These are phyloP conservation scores for Grammomys surdaster DNA, from an alignment of 2,113 vertebrate genomes.

Conservation along the genomic window DNA sequence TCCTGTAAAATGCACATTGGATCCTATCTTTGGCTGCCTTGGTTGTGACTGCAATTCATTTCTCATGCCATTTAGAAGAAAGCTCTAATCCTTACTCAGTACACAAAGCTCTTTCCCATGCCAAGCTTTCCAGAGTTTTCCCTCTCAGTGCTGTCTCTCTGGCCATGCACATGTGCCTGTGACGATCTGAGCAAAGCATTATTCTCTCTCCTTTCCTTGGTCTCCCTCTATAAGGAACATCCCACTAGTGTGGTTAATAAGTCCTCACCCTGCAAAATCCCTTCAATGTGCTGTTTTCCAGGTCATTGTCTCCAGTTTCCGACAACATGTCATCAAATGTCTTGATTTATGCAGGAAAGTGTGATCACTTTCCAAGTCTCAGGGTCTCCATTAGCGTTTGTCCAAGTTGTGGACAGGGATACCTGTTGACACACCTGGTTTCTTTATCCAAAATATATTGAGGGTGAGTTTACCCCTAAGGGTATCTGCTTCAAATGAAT, in stretches of 20 bases:
- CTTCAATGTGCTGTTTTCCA: not conserved
- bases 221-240: not conserved
- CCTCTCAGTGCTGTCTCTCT: not conserved
- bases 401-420: not conserved
- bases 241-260: not conserved
- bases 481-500: not conserved
- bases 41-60: not conserved
- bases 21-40: too few species aligned
- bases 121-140: not conserved
- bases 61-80: not conserved
- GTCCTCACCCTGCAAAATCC: not conserved
- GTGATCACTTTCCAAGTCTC: not conserved
- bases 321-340: not conserved
- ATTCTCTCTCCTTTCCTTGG: not conserved
- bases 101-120: not conserved
- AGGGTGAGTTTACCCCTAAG: not conserved
- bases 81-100: not conserved
- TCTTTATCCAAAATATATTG: not conserved
- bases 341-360: not conserved
- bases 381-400: not conserved
- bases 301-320: too few species aligned
- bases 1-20: not conserved
- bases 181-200: not conserved
- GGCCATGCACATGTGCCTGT: not conserved
- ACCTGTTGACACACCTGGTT: not conserved